Conservation (phyloP, 2,888 invertebrate species). For the Platycnemis pennipes region DNA sequence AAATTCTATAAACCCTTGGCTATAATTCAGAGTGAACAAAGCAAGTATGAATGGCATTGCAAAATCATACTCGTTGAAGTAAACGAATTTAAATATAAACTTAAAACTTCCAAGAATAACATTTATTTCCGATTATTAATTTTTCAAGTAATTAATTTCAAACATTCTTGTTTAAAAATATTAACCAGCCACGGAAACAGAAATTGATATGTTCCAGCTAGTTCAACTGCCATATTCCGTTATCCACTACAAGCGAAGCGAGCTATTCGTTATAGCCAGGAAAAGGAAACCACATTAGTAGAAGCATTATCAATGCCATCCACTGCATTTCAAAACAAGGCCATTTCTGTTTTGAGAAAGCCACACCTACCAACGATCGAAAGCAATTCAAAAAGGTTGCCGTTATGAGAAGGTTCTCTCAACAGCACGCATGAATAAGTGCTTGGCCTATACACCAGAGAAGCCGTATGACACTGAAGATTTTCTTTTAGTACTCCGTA, state of each 20-base stretch:
- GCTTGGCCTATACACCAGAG: background rate
- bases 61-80: no score
- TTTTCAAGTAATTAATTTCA: no score
- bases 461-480: background rate
- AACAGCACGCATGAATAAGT: background rate
- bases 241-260: background rate
- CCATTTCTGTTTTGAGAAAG: background rate
- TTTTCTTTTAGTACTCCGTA: no score
- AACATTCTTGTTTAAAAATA: no score
- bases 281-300: background rate
- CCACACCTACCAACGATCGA: background rate
- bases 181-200: no score
- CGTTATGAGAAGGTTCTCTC: background rate
- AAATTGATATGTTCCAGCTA: no score
- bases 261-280: background rate
- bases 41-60: no score
- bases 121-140: no score
- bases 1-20: no score
- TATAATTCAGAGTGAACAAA: no score
- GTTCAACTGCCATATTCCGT: background rate
- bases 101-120: no score
- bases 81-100: no score
- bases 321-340: background rate
- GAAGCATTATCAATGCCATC: slow-evolving; percentile 11
- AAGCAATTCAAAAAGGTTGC: background rate